Evolutionary conservation across 1,140 invertebrate genomes (phyloP).

Genomic region (Drosophila biarmipes): DNA sequence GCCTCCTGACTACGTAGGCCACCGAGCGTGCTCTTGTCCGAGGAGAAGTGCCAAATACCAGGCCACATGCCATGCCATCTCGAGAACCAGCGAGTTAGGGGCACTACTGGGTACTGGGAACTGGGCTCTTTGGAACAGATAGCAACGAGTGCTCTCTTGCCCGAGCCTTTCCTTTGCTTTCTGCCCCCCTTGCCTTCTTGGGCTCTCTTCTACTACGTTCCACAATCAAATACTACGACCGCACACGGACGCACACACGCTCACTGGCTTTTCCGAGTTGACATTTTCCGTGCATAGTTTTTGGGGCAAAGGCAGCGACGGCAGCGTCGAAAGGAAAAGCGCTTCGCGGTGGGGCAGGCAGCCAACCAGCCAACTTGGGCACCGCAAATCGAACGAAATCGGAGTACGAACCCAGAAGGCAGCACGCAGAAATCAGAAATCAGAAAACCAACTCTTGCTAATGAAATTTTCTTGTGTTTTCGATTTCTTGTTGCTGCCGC

Average conservation of each 20-base stretch:
- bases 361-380: slow-evolving; percentile 4
- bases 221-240: slow-evolving; percentile 76
- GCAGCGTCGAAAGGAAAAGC: slow-evolving; percentile 34
- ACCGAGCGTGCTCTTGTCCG: not conserved
- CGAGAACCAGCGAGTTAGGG: slow-evolving; percentile 4
- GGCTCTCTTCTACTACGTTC: slow-evolving; percentile 68
- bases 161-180: not conserved
- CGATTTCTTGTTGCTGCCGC: slow-evolving; percentile 23
- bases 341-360: slow-evolving; percentile 4
- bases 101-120: no score
- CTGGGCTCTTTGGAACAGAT: slow-evolving; percentile 4
- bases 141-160: slow-evolving; percentile 23
- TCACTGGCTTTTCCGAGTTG: slow-evolving; percentile 44
- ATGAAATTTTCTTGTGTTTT: slow-evolving; percentile 42
- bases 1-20: not conserved
- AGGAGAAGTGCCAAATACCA: no score
- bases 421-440: slow-evolving; percentile 6
- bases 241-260: slow-evolving; percentile 14
- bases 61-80: not conserved
- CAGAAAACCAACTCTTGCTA: slow-evolving; percentile 22
- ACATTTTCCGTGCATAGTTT: slow-evolving; percentile 68
- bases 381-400: slow-evolving; percentile 31
- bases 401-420: slow-evolving; percentile 12
- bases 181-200: not conserved
- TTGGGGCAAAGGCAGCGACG: slow-evolving; percentile 38